A percentile compares a stretch with the other conserved stretches of the same genome.
Evolutionary conservation across 2,888 invertebrate species (phyloP).

Genomic region (Xestia sexstrigata): DNA sequence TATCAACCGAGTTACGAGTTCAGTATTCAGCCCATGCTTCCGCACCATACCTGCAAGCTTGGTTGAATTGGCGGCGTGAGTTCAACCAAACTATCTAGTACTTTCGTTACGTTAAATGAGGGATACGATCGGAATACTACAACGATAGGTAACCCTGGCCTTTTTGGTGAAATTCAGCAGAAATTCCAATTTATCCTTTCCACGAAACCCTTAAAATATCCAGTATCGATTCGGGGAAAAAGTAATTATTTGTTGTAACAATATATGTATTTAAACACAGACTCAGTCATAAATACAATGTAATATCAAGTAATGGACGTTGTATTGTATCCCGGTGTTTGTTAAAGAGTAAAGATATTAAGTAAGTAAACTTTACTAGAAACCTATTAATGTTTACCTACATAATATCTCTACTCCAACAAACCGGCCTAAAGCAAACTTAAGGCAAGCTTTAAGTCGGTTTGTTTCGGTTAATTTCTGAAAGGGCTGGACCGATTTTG

Average conservation of each 20-base stretch:
- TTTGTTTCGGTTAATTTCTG: too few species aligned
- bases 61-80: neutral
- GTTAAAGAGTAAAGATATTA: neutral
- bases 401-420: too few species aligned
- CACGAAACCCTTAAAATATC: neutral
- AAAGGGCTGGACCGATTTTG: too few species aligned
- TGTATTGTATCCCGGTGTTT: neutral
- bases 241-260: neutral
- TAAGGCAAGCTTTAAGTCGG: too few species aligned
- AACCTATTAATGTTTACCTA: too few species aligned
- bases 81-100: constrained; percentile 4
- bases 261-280: neutral
- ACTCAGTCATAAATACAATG: neutral
- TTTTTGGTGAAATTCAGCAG: neutral
- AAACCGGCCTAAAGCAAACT: too few species aligned
- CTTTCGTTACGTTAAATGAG: constrained; percentile 2
- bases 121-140: neutral
- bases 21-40: constrained; percentile 15
- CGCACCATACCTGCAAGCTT: neutral
- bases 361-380: too few species aligned
- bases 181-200: neutral
- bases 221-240: neutral
- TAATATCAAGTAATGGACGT: neutral
- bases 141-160: neutral
- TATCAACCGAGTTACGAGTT: neutral